Evolutionary conservation across 2,113 vertebrate genomes (phyloP), one percentile per base, ranked within the genome.

Genomic region (Pandion haliaetus): DNA sequence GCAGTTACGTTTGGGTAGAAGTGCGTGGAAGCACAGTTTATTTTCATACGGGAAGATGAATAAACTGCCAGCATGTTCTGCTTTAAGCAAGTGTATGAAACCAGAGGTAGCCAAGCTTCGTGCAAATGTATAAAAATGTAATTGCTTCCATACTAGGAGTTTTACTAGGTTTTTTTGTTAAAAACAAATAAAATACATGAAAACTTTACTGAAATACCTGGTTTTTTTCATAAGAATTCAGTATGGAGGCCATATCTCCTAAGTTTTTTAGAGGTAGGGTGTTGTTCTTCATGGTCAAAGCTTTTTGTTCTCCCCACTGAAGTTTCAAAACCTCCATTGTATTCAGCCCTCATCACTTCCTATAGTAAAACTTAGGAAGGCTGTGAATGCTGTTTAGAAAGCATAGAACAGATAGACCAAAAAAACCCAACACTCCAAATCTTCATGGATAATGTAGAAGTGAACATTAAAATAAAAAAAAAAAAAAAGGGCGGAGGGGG

Each of bases 91-190:
- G 70, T 24, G 65, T 72, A 63, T 72, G 81, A 93, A 94, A 81
- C 57, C 44, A 29, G n/a, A 95, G 52, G 93, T 94, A 93, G 96
- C 81, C 90, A 89, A 96, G 92, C 58, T 90, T 76, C 84, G 76
- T 93, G 89, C 29, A 91, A 89, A 82, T 65, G 32, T 34, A 63
- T 67, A 40, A 50, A 93, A 94, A 34, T 42, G 28, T 84, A 86
- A 67, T 83, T 96, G 65, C 57, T 94, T 92, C 82, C 36, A 57
- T 20, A 8, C 44, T 65, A 34, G 25, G 57, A 24, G 77, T 97
- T 89, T 82, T 83, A 72, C 77, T 82, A 92, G 80, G 5, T 71
- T 62, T 88, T 92, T 74, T 83, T 17, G 28, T 86, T 81, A 29
- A 38, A 61, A 88, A n/a, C 38, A 77, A 88, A 36, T 21, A 28